Conservation (phyloP, 2,888 invertebrate genomes). For the Strigamia maritima region DNA sequence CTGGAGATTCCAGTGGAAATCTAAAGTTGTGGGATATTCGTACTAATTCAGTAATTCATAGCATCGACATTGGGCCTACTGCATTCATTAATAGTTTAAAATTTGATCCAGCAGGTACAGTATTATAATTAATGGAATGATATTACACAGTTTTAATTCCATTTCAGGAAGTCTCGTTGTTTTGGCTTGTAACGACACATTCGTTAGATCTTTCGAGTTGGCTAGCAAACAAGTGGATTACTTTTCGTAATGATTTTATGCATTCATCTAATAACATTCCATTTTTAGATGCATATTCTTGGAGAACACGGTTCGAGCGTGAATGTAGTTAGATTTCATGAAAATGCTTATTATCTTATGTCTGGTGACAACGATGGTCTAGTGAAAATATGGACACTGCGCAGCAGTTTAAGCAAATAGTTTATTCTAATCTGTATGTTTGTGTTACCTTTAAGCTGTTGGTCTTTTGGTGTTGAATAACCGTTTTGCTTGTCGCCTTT, state of each 20-base stretch:
- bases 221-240: neutral
- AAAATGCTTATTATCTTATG: neutral
- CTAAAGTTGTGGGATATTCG: slow-evolving; percentile 33
- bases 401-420: neutral
- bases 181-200: neutral
- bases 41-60: neutral
- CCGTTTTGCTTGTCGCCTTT: too few species aligned
- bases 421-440: too few species aligned
- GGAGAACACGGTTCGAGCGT: neutral
- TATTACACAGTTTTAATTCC: too few species aligned
- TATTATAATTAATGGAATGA: too few species aligned
- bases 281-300: neutral
- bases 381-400: slow-evolving; percentile 15
- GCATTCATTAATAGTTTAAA: neutral
- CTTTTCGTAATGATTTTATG: neutral
- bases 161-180: neutral
- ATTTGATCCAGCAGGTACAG: slow-evolving; percentile 16
- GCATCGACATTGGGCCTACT: neutral
- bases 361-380: neutral
- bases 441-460: too few species aligned
- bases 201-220: neutral
- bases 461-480: too few species aligned
- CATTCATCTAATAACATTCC: neutral
- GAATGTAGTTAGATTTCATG: neutral
- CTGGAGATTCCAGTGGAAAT: slow-evolving; percentile 17